These are phyloP conservation scores for Callaeas wilsoni DNA, from an alignment of 2,113 vertebrate species.

Conservation along the genomic window DNA sequence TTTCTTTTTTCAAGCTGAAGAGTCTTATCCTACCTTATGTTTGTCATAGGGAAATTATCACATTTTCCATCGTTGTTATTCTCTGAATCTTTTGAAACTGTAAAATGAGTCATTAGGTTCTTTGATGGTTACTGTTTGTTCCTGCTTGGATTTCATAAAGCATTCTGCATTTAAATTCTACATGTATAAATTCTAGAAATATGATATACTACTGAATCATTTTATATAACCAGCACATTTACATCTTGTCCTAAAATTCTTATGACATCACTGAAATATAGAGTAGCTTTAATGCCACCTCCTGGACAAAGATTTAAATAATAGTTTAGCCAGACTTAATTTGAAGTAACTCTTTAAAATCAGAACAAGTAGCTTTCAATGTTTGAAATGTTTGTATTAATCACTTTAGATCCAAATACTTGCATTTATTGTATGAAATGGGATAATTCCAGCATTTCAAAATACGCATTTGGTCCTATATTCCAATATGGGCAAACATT, in stretches of 20 bases:
- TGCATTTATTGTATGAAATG: background rate
- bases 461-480: background rate
- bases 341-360: background rate
- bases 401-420: background rate
- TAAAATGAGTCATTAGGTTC: background rate
- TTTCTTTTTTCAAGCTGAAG: background rate
- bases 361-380: background rate
- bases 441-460: background rate
- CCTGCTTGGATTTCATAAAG: background rate
- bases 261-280: background rate
- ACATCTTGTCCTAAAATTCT: background rate
- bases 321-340: background rate
- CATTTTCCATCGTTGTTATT: background rate
- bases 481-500: background rate
- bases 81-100: background rate
- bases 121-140: background rate
- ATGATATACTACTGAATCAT: background rate
- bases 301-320: conserved; percentile 22
- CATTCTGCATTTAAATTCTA: background rate
- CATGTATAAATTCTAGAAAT: background rate
- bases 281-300: conserved; percentile 53
- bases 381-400: background rate
- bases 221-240: background rate
- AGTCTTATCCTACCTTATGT: background rate
- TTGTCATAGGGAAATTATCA: background rate